Evolutionary conservation across 2,888 invertebrate species (phyloP).

Genomic region (Cantharis lateralis): DNA sequence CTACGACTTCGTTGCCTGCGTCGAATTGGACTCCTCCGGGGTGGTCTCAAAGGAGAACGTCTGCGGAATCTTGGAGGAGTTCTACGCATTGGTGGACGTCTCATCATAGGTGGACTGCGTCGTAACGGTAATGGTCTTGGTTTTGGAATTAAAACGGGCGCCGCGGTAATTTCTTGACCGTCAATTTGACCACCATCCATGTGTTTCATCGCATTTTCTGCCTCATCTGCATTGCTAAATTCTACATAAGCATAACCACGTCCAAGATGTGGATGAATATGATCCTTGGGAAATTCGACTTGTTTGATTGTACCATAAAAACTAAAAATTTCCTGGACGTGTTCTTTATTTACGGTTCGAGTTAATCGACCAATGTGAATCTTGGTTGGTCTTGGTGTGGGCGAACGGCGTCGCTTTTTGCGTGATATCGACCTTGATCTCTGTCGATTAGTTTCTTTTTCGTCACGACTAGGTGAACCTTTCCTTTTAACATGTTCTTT

Average conservation of each 20-base stretch:
- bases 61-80: constrained; percentile 54
- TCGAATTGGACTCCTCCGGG: constrained; percentile 60
- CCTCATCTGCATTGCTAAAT: constrained; percentile 90
- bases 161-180: constrained; percentile 81
- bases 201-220: constrained; percentile 98
- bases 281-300: constrained; percentile 88
- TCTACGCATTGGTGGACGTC: constrained; percentile 61
- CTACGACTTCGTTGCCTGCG: constrained; percentile 63
- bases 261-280: constrained; percentile 86
- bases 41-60: constrained; percentile 50
- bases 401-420: constrained; percentile 79
- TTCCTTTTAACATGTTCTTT: constrained; percentile 52
- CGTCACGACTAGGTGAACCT: constrained; percentile 29
- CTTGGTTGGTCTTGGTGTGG: constrained; percentile 88
- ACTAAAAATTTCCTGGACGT: constrained; percentile 89
- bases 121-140: constrained; percentile 63
- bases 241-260: constrained; percentile 96
- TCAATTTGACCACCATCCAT: constrained; percentile 99
- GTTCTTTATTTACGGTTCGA: constrained; percentile 89
- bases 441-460: constrained; percentile 19
- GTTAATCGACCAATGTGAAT: constrained; percentile 94
- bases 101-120: constrained; percentile 63
- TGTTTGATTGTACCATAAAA: constrained; percentile 83
- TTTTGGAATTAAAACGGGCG: constrained; percentile 86
- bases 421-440: constrained; percentile 70